Conservation (phyloP, 2,888 invertebrate species). For the Cephus sareptanus region DNA sequence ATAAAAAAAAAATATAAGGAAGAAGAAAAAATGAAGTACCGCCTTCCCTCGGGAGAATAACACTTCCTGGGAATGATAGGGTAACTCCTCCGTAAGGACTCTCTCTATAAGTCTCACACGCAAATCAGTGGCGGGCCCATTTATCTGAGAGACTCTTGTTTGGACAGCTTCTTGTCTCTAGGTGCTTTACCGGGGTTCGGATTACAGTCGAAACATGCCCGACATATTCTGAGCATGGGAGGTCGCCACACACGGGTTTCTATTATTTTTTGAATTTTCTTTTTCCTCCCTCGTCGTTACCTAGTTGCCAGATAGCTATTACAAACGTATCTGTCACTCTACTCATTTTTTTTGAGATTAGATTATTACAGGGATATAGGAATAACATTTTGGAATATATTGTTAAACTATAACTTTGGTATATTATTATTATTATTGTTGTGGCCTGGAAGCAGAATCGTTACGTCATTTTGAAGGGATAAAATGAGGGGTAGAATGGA, state of each 20-base stretch:
- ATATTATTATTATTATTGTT: not conserved
- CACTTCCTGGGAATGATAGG: not conserved
- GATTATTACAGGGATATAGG: not conserved
- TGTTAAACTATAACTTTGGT: not conserved
- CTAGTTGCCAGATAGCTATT: not conserved
- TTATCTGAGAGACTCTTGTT: constrained; percentile 45
- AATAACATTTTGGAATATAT: not conserved
- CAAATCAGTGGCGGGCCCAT: not conserved
- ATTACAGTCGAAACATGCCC: constrained; percentile 30
- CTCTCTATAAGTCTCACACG: not conserved
- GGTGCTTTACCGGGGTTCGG: constrained; percentile 24
- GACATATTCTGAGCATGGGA: constrained; percentile 28
- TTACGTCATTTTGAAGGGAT: not conserved
- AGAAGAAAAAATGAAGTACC: not conserved
- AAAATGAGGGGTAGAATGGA: not conserved
- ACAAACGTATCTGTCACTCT: not conserved
- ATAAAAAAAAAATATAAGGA: not conserved
- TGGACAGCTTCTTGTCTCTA: constrained; percentile 44
- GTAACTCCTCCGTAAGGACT: not conserved
- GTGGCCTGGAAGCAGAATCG: not conserved
- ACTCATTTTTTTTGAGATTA: not conserved
- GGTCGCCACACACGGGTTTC: constrained; percentile 31
- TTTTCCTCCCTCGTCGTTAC: constrained; percentile 3
- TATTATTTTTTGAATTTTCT: constrained; percentile 10
- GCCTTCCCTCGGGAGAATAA: not conserved